Base-by-base conservation (phyloP, 2,113 vertebrate species). In the Seriola quinqueradiata region DNA sequence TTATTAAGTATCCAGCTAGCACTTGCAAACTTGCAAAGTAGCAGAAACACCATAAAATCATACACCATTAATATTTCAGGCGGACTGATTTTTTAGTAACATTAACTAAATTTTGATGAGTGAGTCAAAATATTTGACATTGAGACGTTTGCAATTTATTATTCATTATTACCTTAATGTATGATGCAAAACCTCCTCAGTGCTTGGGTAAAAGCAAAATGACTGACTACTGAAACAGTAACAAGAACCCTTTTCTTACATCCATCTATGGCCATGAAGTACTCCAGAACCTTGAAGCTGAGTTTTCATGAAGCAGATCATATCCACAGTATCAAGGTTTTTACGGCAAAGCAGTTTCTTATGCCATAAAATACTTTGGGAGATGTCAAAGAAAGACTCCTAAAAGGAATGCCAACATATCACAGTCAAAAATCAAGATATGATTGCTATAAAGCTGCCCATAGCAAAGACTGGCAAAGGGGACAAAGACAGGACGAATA, bases 371-470 rank as follows among this genome's bases (percentile, higher is more conserved):
- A 63, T 44, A 25, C 25, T 3, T 75, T 14, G 14, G 38, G 17
- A 34, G 66, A 55, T 57, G 66, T 64, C 65, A 75, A 21, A 64
- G 9, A 42, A 38, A 28, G 28, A 28, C 28, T 25, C 48, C 7
- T 50, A 19, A 55, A 25, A 42, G 23, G 14, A 19, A 19, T 19
- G 25, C 6, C 72, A 21, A 32, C 48, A 46, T 52, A 32, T 61
- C 13, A 55, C 46, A 61, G 16, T 13, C 21, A 12, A 42, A 60
- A 5, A 81, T 81, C 34, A 54, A 60, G 61, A 46, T 38, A 34
- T 40, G 25, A n/a, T 40, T 77, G 14, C 46, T 8, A 8, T 61
- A 59, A 52, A 50, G 17, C 5, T 1, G 16, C 67, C 54, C 14
- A 14, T n/a, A 25, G 23, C 42, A 66, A 44, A 21, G 17, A 32